These are phyloP conservation scores for Spea multiplicata DNA, from an alignment of 2,113 vertebrate genomes.

Conservation along the genomic window DNA sequence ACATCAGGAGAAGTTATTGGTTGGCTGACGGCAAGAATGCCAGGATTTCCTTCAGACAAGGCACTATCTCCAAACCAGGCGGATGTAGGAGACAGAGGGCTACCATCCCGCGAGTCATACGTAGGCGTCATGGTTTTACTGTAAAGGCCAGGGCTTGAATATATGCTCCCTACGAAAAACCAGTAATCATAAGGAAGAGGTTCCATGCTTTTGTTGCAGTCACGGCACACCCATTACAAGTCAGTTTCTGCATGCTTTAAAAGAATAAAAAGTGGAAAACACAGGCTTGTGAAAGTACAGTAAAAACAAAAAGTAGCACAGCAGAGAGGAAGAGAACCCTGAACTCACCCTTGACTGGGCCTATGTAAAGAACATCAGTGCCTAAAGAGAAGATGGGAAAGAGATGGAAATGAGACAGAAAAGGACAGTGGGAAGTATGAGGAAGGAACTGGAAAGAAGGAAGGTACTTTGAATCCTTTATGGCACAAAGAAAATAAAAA, in stretches of 20 bases:
- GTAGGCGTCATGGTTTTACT: conserved; percentile 99
- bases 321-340: conserved; percentile 59
- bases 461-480: neutral
- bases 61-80: conserved; percentile 98
- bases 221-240: conserved; percentile 12
- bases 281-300: conserved; percentile 17
- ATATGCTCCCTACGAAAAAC: conserved; percentile 86
- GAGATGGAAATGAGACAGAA: conserved; percentile 70
- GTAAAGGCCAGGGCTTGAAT: conserved; percentile 96
- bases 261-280: conserved; percentile 58
- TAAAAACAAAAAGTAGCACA: conserved; percentile 50
- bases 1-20: conserved; percentile 92
- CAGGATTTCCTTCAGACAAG: conserved; percentile 94
- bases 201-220: neutral
- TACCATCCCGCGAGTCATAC: conserved; percentile 94
- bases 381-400: conserved; percentile 83
- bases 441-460: conserved; percentile 21
- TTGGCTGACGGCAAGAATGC: conserved; percentile 96
- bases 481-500: too few relatives aligned
- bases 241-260: conserved; percentile 50
- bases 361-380: conserved; percentile 98
- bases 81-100: conserved; percentile 92
- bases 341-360: conserved; percentile 98
- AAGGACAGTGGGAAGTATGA: conserved; percentile 43
- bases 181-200: neutral